Conservation (phyloP, 2,888 invertebrate genomes). For the Automeris io region DNA sequence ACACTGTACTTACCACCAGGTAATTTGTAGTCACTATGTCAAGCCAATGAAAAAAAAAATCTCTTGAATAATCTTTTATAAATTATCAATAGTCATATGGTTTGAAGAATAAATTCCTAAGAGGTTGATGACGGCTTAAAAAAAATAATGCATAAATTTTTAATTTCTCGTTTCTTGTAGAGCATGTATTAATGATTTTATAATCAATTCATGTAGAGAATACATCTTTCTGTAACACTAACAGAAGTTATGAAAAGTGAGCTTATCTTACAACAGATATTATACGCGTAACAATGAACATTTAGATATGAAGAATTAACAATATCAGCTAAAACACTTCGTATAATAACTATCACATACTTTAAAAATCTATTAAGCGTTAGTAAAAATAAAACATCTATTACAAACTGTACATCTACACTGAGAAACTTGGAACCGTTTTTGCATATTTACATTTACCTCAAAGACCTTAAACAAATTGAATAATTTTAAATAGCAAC, state of each 20-base stretch:
- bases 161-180: no score
- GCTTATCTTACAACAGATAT: slow-evolving; percentile 18
- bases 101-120: no score
- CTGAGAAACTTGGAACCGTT: slow-evolving; percentile 46
- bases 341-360: slow-evolving; percentile 26
- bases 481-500: slow-evolving; percentile 8
- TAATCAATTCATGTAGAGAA: no score
- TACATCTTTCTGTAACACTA: slow-evolving; percentile 5
- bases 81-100: no score
- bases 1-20: no score
- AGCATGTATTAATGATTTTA: no score
- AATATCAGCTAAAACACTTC: slow-evolving; percentile 39
- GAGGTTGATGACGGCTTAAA: no score
- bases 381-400: slow-evolving; percentile 29
- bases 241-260: slow-evolving; percentile 4
- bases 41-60: no score
- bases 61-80: no score
- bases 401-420: slow-evolving; percentile 38
- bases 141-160: no score
- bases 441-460: slow-evolving; percentile 29
- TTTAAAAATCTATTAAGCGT: slow-evolving; percentile 36
- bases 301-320: slow-evolving; percentile 31
- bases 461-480: slow-evolving; percentile 15
- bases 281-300: slow-evolving; percentile 24
- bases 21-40: no score